Percentiles rank a stretch among this genome's conserved stretches.
Evolutionary conservation across 2,797 vertebrate genomes (phyloP).

Genomic region (Hoplostethus mediterraneus): DNA sequence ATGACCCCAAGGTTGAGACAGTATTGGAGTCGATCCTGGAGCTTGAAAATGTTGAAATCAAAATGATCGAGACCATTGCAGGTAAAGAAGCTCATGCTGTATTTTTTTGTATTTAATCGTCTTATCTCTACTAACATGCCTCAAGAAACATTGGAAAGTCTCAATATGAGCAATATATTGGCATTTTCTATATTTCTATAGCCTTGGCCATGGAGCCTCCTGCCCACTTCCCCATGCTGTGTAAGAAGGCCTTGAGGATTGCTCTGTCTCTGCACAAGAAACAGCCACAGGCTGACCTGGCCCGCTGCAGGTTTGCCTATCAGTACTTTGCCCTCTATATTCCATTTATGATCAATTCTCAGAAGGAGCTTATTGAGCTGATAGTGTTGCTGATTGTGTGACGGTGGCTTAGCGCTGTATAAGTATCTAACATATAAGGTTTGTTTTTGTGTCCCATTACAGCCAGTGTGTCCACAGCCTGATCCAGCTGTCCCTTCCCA

Average conservation of each 20-base stretch:
- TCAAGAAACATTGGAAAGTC: background rate
- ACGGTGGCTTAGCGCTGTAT: background rate
- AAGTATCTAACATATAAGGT: too few relatives aligned
- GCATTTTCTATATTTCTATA: conserved; percentile 57
- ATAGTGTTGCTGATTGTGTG: conserved; percentile 20
- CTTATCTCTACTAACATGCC: background rate
- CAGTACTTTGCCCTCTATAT: background rate
- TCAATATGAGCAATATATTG: background rate
- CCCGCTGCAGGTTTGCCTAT: conserved; percentile 86
- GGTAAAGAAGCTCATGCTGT: conserved; percentile 69
- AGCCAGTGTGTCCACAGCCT: conserved; percentile 92
- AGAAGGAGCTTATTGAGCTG: background rate
- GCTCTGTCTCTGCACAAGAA: conserved; percentile 88
- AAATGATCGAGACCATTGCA: conserved; percentile 91
- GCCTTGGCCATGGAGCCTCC: conserved; percentile 93
- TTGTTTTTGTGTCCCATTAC: conserved; percentile 45
- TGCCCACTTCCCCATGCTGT: conserved; percentile 88
- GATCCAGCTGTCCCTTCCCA: conserved; percentile 90
- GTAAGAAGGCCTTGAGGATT: conserved; percentile 89
- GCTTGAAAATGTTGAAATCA: conserved; percentile 86
- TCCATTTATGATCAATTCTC: conserved; percentile 8
- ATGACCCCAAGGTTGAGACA: conserved; percentile 85
- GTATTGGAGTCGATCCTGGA: conserved; percentile 90
- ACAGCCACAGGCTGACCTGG: conserved; percentile 80
- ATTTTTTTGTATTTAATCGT: background rate